These are phyloP conservation scores for Leucozona laternaria DNA, from an alignment of 2,888 invertebrate species.

Conservation along the genomic window DNA sequence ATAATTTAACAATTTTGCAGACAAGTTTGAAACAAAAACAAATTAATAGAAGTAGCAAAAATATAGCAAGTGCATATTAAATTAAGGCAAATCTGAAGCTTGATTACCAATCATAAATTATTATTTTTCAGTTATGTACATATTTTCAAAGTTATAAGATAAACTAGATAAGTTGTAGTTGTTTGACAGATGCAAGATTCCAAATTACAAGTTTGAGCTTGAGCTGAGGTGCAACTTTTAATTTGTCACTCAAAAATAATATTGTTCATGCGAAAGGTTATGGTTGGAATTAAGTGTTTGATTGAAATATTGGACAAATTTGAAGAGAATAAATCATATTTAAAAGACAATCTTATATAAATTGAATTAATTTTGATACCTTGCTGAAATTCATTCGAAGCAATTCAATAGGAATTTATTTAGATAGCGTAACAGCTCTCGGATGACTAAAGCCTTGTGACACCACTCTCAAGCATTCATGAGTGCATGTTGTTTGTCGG, in stretches of 20 bases:
- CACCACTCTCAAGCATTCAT: too few relatives aligned
- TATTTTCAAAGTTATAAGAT: slow-evolving; percentile 3
- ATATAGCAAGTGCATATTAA: slow-evolving; percentile 6
- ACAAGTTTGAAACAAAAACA: slow-evolving; percentile 11
- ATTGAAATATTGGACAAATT: slow-evolving; percentile 12
- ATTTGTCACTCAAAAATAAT: slow-evolving; percentile 18
- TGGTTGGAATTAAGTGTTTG: not conserved
- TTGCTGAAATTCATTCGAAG: too few relatives aligned
- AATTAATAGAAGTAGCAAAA: slow-evolving; percentile 5
- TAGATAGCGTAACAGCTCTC: too few relatives aligned
- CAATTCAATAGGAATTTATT: too few relatives aligned
- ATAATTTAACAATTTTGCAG: slow-evolving; percentile 15
- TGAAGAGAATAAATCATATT: not conserved
- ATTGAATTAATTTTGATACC: not conserved
- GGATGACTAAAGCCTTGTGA: too few relatives aligned
- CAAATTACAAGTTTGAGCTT: slow-evolving; percentile 16
- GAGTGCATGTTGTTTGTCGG: too few relatives aligned
- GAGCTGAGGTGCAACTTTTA: slow-evolving; percentile 15
- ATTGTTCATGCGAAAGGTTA: not conserved
- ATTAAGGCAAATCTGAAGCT: slow-evolving; percentile 29
- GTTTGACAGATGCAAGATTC: slow-evolving; percentile 25
- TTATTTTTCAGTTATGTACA: slow-evolving; percentile 2
- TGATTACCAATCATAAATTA: slow-evolving; percentile 37
- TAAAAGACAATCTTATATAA: not conserved
- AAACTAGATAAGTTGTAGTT: not conserved